phyloP scores from a whole-genome alignment of 2,113 vertebrate genomes.

The Percopsis transmontana region DNA sequence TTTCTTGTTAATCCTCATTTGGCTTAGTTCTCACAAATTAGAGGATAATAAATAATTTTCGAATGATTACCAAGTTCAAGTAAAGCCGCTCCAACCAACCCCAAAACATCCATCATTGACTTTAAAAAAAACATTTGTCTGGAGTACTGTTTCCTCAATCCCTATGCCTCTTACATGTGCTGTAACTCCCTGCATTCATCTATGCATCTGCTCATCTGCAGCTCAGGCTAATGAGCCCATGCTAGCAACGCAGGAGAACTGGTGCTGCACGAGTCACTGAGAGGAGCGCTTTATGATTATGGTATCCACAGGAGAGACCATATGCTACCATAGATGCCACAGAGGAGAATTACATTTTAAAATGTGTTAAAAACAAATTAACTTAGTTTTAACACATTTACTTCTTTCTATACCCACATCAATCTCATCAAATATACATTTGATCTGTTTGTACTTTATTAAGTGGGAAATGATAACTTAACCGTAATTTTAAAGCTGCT shows the following conservation, averaged over 20 bases:
- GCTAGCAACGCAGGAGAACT: slow-evolving; percentile 30
- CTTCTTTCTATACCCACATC: background rate
- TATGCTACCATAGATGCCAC: slow-evolving; percentile 21
- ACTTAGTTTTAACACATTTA: slow-evolving; percentile 6
- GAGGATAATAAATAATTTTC: slow-evolving; percentile 40
- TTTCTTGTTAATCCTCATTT: slow-evolving; percentile 62
- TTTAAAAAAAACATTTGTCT: slow-evolving; percentile 13
- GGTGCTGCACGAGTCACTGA: slow-evolving; percentile 28
- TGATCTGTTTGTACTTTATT: background rate
- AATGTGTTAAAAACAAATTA: slow-evolving; percentile 23
- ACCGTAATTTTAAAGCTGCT: slow-evolving; percentile 19
- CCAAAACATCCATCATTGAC: background rate
- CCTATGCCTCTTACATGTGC: slow-evolving; percentile 34
- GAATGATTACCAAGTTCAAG: slow-evolving; percentile 43
- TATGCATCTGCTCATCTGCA: slow-evolving; percentile 34
- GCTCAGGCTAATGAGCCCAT: slow-evolving; percentile 51
- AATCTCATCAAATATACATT: background rate
- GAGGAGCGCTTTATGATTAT: slow-evolving; percentile 33
- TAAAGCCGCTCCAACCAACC: slow-evolving; percentile 16
- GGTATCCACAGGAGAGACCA: slow-evolving; percentile 39
- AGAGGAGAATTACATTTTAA: slow-evolving; percentile 22
- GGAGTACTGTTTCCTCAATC: slow-evolving; percentile 25
- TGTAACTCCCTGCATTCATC: slow-evolving; percentile 47
- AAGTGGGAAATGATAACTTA: too few species aligned
- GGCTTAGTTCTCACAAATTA: slow-evolving; percentile 54